phyloP scores from a whole-genome alignment of 1,140 invertebrate species.

The Drosophila varians region DNA sequence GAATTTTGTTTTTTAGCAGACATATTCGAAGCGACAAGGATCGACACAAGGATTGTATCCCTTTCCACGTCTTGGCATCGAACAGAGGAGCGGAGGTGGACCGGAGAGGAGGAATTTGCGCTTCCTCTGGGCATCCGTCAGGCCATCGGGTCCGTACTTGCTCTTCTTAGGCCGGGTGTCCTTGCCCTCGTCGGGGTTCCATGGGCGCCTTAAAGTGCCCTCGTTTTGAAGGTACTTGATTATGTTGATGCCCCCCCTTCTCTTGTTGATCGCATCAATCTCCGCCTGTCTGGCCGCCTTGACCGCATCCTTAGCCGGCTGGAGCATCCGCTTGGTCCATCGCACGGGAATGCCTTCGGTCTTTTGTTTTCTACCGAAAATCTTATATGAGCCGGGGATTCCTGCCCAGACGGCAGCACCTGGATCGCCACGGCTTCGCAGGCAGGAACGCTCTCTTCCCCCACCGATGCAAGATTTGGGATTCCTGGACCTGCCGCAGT shows the following conservation, averaged over 20 bases:
- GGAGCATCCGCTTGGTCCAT: constrained; percentile 23
- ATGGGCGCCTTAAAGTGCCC: constrained; percentile 9
- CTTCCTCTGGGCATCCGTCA: constrained; percentile 24
- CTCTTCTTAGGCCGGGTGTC: neutral
- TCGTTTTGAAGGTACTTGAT: constrained; percentile 33
- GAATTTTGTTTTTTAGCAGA: no score
- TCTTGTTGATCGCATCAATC: neutral
- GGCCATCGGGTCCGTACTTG: constrained; percentile 25
- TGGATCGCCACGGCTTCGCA: neutral
- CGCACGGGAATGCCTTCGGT: constrained; percentile 33
- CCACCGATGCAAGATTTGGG: constrained; percentile 1
- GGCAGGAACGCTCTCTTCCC: neutral
- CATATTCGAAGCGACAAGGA: no score
- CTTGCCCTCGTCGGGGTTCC: constrained; percentile 24
- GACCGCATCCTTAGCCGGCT: constrained; percentile 5
- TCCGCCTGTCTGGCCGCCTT: constrained; percentile 2
- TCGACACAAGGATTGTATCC: neutral
- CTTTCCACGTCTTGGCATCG: no score
- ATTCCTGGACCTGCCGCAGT: constrained; percentile 12
- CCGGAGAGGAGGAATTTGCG: constrained; percentile 3
- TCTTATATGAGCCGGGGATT: neutral
- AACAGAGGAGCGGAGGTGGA: neutral
- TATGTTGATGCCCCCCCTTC: constrained; percentile 34
- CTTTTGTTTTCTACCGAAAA: neutral
- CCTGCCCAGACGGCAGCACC: neutral